A percentile compares a stretch with the other conserved stretches of the same genome.
These are phyloP conservation scores for Cataglyphis hispanica DNA, from an alignment of 1,140 invertebrate genomes.

Conservation along the genomic window DNA sequence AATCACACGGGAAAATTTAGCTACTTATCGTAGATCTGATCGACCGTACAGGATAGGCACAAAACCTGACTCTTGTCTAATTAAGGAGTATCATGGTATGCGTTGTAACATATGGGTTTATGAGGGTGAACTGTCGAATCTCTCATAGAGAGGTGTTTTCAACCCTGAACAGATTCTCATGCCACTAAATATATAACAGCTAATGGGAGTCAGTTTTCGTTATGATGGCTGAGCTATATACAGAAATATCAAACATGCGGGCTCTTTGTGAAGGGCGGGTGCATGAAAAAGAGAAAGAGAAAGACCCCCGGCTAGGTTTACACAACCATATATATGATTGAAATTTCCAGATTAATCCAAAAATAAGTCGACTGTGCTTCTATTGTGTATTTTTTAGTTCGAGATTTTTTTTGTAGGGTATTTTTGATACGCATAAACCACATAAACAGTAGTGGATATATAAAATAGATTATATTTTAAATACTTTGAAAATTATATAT, in stretches of 20 bases:
- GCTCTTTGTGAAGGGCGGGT: slow-evolving; percentile 64
- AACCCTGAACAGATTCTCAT: slow-evolving; percentile 79
- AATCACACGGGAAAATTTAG: background rate
- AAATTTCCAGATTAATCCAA: slow-evolving; percentile 22
- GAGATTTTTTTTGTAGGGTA: background rate
- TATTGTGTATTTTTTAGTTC: background rate
- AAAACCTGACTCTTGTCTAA: slow-evolving; percentile 37
- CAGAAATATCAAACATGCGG: slow-evolving; percentile 72
- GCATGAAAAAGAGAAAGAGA: slow-evolving; percentile 14
- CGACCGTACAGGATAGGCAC: background rate
- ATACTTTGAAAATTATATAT: background rate
- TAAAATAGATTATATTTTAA: slow-evolving; percentile 4
- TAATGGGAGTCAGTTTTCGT: slow-evolving; percentile 76
- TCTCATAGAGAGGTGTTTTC: slow-evolving; percentile 68
- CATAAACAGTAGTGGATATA: background rate
- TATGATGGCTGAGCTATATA: slow-evolving; percentile 68
- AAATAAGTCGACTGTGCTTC: background rate
- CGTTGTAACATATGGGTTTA: slow-evolving; percentile 73
- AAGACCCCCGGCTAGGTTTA: background rate
- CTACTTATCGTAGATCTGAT: slow-evolving; percentile 25
- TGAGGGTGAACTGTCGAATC: slow-evolving; percentile 66
- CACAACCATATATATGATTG: slow-evolving; percentile 28
- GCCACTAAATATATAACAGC: slow-evolving; percentile 77
- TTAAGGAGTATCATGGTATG: slow-evolving; percentile 68
- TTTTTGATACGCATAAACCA: background rate